phyloP scores from a whole-genome alignment of 1,140 invertebrate species.

The Cydia amplana region DNA sequence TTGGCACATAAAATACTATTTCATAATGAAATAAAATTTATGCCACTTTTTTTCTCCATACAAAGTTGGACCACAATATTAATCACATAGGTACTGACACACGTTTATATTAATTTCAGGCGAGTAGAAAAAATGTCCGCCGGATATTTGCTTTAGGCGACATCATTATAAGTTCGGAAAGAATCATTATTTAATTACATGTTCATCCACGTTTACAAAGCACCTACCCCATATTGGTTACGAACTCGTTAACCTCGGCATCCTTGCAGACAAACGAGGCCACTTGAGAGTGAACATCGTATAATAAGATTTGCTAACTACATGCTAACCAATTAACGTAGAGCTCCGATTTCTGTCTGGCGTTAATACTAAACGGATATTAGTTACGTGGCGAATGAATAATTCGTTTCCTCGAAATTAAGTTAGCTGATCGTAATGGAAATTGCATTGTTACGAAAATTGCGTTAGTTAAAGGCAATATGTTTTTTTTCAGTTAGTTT shows the following conservation, averaged over 20 bases:
- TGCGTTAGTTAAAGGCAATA: conserved; percentile 21
- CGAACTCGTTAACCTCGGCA: conserved; percentile 46
- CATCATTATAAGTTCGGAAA: conserved; percentile 15
- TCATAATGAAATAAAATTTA: no score
- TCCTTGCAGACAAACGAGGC: conserved; percentile 43
- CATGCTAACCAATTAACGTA: conserved; percentile 9
- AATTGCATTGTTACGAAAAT: conserved; percentile 31
- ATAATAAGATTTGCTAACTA: conserved; percentile 31
- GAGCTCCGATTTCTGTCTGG: not conserved
- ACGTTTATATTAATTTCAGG: no score
- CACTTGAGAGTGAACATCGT: conserved; percentile 41
- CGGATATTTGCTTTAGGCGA: not conserved
- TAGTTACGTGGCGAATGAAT: conserved; percentile 11
- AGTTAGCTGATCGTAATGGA: conserved; percentile 34
- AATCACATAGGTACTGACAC: no score
- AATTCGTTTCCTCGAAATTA: conserved; percentile 32
- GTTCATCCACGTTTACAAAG: not conserved
- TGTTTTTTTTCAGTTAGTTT: no score
- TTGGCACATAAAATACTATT: no score
- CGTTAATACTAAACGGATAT: not conserved
- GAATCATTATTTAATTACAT: conserved; percentile 15
- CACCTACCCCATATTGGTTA: conserved; percentile 36
- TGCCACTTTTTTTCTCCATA: no score
- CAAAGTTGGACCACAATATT: no score
- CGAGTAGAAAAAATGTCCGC: no score